phyloP scores from a whole-genome alignment of 2,113 vertebrate species.

The Chrysemys picta region DNA sequence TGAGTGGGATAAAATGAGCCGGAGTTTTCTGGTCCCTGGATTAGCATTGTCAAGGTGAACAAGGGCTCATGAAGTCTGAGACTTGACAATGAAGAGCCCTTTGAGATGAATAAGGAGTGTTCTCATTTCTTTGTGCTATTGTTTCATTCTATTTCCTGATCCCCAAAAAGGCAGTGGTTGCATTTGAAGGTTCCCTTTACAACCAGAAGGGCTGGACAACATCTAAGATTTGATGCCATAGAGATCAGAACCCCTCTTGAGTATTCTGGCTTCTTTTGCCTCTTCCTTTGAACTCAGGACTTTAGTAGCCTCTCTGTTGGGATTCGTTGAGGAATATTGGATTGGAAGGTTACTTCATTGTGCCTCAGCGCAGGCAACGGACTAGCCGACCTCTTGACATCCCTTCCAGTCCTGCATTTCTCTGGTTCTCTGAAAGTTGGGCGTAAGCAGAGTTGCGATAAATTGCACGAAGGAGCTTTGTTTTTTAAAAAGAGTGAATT shows the following conservation, averaged over 20 bases:
- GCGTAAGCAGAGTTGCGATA: not conserved
- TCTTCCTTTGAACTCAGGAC: not conserved
- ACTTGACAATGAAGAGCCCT: not conserved
- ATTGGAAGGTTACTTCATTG: not conserved
- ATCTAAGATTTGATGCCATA: not conserved
- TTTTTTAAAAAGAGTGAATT: not conserved
- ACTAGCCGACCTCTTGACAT: not conserved
- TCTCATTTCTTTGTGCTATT: not conserved
- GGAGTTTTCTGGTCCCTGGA: not conserved
- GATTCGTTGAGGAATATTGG: not conserved
- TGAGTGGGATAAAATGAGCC: not conserved
- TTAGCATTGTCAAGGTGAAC: not conserved
- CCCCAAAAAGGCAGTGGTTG: not conserved
- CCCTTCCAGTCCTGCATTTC: not conserved
- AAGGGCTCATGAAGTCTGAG: not conserved
- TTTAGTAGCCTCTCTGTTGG: not conserved
- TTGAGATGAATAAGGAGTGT: not conserved
- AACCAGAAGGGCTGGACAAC: not conserved
- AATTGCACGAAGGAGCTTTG: not conserved
- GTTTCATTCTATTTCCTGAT: not conserved
- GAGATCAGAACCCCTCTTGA: not conserved
- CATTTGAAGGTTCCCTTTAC: not conserved
- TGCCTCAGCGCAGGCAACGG: not conserved
- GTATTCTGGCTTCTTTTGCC: not conserved
- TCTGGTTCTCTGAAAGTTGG: not conserved